Conservation (phyloP, 2,888 invertebrate species). For the Parelbella ahira region DNA sequence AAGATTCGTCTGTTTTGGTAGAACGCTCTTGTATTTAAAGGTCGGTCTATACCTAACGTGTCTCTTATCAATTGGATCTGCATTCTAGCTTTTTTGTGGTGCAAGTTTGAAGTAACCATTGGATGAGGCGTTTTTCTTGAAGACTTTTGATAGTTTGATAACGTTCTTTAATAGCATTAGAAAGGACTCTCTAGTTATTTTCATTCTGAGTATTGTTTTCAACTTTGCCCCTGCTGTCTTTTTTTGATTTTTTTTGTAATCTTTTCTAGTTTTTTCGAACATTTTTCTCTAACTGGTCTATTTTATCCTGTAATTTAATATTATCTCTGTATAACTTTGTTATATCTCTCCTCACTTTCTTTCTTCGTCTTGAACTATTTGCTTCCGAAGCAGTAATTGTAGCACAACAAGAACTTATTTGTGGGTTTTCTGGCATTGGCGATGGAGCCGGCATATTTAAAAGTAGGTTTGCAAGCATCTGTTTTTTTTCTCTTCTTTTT, state of each 20-base stretch:
- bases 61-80: not conserved
- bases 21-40: not conserved
- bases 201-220: slow-evolving; percentile 5
- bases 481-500: slow-evolving; percentile 2
- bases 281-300: slow-evolving; percentile 17
- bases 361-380: slow-evolving; percentile 24
- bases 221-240: slow-evolving; percentile 1
- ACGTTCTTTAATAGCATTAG: slow-evolving; percentile 26
- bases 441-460: not conserved
- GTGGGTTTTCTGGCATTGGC: not conserved
- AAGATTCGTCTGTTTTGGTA: not conserved
- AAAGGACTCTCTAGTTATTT: slow-evolving; percentile 15
- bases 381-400: slow-evolving; percentile 9
- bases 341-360: slow-evolving; percentile 22
- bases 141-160: slow-evolving; percentile 19
- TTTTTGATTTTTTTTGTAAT: slow-evolving; percentile 11
- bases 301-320: slow-evolving; percentile 16
- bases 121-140: slow-evolving; percentile 19
- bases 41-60: not conserved
- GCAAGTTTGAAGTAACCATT: not conserved
- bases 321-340: slow-evolving; percentile 16
- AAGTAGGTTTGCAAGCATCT: not conserved
- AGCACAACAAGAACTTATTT: not conserved
- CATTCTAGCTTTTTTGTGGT: not conserved
- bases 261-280: slow-evolving; percentile 18